Evolutionary conservation across 2,888 invertebrate genomes (phyloP).

Genomic region (Bembecia ichneumoniformis): DNA sequence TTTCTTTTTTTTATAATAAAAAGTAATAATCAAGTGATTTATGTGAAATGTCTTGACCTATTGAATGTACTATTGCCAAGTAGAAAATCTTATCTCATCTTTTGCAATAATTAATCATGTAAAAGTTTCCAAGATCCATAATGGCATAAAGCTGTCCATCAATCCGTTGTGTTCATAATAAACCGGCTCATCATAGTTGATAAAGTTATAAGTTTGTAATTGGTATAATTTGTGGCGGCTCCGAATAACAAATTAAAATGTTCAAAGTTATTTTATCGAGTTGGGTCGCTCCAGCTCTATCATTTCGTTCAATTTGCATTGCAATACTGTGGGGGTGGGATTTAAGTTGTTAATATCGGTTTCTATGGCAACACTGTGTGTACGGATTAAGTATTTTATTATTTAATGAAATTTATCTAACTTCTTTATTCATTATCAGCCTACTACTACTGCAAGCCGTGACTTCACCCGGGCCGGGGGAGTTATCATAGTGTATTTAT

Average conservation of each 20-base stretch:
- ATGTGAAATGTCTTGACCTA: no score
- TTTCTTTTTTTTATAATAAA: no score
- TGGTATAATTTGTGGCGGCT: slow-evolving; percentile 29
- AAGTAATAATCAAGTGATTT: no score
- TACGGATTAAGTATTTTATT: no score
- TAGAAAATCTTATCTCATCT: no score
- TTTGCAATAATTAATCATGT: no score
- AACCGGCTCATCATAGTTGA: background rate
- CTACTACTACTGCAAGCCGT: no score
- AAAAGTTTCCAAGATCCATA: background rate
- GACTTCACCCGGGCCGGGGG: no score
- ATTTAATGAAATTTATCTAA: no score
- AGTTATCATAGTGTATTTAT: background rate
- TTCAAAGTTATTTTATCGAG: slow-evolving; percentile 28
- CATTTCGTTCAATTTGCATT: slow-evolving; percentile 46
- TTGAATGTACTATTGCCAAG: no score
- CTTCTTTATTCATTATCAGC: no score
- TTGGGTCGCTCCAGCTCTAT: slow-evolving; percentile 30
- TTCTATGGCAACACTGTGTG: no score
- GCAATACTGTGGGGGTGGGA: slow-evolving; percentile 24
- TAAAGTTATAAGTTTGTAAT: background rate
- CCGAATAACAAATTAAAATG: slow-evolving; percentile 54
- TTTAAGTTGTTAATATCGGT: background rate
- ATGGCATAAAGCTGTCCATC: background rate
- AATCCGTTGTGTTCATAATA: background rate